These are phyloP conservation scores for Stegodyphus dumicola DNA, from an alignment of 1,140 invertebrate species.

Conservation along the genomic window DNA sequence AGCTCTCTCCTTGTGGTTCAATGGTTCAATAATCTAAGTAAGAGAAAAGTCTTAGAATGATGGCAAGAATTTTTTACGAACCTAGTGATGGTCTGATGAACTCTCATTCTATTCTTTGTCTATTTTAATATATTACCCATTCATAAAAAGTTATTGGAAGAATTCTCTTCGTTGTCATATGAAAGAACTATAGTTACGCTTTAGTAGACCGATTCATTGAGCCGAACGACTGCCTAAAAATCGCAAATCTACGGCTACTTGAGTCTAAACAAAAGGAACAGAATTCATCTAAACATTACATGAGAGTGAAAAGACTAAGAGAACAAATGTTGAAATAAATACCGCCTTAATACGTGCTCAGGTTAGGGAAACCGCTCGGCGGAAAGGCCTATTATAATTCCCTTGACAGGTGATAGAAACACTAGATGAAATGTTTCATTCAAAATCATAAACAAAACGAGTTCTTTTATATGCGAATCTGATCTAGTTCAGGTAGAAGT, in stretches of 20 bases:
- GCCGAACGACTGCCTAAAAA: not conserved
- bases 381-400: conserved; percentile 47
- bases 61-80: too few relatives aligned
- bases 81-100: not conserved
- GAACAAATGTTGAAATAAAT: conserved; percentile 57
- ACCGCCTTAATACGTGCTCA: conserved; percentile 55
- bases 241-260: conserved; percentile 42
- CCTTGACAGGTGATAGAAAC: conserved; percentile 41
- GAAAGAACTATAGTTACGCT: conserved; percentile 5
- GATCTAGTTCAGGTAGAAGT: not conserved
- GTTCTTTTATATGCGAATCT: conserved; percentile 33
- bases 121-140: not conserved
- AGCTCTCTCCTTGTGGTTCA: too few relatives aligned
- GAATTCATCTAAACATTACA: conserved; percentile 24
- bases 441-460: conserved; percentile 36
- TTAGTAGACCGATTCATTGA: not conserved
- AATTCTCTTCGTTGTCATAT: not conserved
- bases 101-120: not conserved
- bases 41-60: too few relatives aligned
- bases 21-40: too few relatives aligned
- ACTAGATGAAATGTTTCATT: conserved; percentile 29
- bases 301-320: conserved; percentile 1
- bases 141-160: not conserved
- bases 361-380: conserved; percentile 20
- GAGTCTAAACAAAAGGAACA: conserved; percentile 34